A percentile compares a stretch with the other conserved stretches of the same genome.
Evolutionary conservation across 23 tunicate species (phyloP).

Genomic region (Halocynthia roretzi): DNA sequence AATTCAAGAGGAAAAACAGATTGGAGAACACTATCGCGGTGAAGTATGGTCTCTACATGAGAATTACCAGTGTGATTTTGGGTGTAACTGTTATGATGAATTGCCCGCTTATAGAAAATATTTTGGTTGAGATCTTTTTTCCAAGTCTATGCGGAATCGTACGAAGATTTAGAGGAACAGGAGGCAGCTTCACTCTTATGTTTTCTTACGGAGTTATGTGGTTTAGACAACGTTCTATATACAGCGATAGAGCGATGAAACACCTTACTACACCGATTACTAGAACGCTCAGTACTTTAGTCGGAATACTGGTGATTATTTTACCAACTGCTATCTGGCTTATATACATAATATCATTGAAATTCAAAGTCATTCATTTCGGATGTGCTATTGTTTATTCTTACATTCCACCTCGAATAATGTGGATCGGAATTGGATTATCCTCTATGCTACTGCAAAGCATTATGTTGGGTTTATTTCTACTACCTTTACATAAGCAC

Average conservation of each 20-base stretch:
- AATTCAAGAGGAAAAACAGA: too few species aligned
- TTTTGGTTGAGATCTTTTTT: neutral
- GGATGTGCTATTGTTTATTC: constrained; percentile 7
- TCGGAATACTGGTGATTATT: neutral
- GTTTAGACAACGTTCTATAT: constrained; percentile 1
- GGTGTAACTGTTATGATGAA: neutral
- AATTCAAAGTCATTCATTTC: neutral
- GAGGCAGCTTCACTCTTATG: neutral
- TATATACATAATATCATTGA: neutral
- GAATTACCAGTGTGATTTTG: too few species aligned
- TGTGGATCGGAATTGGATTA: neutral
- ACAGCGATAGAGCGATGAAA: constrained; percentile 8
- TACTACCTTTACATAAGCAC: neutral
- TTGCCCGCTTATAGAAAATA: neutral
- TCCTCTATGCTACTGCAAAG: neutral
- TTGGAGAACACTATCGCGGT: too few species aligned
- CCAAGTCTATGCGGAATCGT: neutral
- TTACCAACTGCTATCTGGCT: neutral
- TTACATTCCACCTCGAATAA: neutral
- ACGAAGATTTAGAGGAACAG: constrained; percentile 4
- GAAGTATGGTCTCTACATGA: too few species aligned
- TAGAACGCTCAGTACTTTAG: neutral
- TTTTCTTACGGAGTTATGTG: neutral
- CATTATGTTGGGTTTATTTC: neutral
- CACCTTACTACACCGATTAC: neutral